phyloP scores from a whole-genome alignment of 2,113 vertebrate species.

The Microcebus griseorufus region DNA sequence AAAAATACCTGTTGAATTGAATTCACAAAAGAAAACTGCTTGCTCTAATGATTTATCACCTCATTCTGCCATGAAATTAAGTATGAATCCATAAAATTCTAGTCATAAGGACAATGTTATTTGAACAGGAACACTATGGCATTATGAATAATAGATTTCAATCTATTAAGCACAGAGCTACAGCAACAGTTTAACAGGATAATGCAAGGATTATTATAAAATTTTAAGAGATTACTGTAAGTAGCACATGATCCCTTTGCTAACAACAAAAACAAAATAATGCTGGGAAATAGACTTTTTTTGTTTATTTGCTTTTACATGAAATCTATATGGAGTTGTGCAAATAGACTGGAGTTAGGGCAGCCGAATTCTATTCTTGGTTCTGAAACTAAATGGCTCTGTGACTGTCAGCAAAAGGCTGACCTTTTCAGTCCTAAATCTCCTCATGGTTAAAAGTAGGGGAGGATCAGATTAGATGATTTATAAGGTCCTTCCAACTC shows the following conservation, averaged over 20 bases:
- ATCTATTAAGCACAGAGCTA: conserved; percentile 67
- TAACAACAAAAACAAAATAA: conserved; percentile 54
- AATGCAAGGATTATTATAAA: conserved; percentile 72
- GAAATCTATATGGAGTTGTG: background rate
- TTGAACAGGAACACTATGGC: conserved; percentile 61
- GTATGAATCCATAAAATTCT: conserved; percentile 56
- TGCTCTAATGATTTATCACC: conserved; percentile 41
- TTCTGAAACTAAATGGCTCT: conserved; percentile 1
- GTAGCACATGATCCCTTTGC: conserved; percentile 29
- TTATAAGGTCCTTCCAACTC: background rate
- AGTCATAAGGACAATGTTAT: conserved; percentile 67
- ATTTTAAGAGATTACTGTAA: conserved; percentile 70
- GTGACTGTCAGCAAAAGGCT: background rate
- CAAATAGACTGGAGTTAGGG: background rate
- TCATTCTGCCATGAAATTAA: conserved; percentile 48
- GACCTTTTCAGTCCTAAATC: background rate
- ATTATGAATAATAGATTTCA: conserved; percentile 78
- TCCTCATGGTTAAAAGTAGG: background rate
- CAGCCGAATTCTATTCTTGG: background rate
- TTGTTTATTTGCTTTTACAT: background rate
- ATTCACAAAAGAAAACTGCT: conserved; percentile 16
- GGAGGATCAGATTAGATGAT: background rate
- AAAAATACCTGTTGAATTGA: background rate
- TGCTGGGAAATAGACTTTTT: background rate
- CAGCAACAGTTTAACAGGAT: conserved; percentile 63